phyloP scores from a whole-genome alignment of 2,113 vertebrate species.

The Serilophus lunatus region DNA sequence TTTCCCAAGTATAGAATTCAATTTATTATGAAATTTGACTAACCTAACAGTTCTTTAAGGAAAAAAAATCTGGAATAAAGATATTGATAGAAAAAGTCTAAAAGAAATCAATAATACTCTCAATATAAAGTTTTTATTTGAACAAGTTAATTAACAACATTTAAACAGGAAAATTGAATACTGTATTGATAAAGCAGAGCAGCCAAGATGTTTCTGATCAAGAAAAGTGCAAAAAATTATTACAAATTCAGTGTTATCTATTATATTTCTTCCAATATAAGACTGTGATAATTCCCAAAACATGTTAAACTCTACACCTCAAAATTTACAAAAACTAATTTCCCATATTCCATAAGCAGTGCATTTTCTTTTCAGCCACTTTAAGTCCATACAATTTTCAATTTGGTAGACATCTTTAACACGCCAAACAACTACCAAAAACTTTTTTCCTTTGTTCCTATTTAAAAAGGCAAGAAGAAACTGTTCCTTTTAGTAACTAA shows the following conservation, averaged over 20 bases:
- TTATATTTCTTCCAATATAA: not conserved
- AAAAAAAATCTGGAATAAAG: not conserved
- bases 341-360: not conserved
- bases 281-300: not conserved
- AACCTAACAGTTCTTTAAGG: not conserved
- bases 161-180: not conserved
- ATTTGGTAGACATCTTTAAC: not conserved
- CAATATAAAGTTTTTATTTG: not conserved
- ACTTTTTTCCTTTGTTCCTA: not conserved
- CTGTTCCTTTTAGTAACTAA: constrained; percentile 19
- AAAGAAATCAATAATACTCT: not conserved
- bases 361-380: not conserved
- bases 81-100: not conserved
- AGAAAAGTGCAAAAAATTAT: not conserved
- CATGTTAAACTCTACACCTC: not conserved
- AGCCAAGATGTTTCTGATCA: not conserved
- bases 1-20: not conserved
- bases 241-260: not conserved
- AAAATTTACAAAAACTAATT: not conserved
- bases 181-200: not conserved
- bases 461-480: not conserved
- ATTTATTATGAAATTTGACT: not conserved
- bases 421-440: not conserved
- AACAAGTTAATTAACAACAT: not conserved
- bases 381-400: not conserved